Evolutionary conservation across 2,113 vertebrate species (phyloP).

Genomic region (Climacteris rufus): DNA sequence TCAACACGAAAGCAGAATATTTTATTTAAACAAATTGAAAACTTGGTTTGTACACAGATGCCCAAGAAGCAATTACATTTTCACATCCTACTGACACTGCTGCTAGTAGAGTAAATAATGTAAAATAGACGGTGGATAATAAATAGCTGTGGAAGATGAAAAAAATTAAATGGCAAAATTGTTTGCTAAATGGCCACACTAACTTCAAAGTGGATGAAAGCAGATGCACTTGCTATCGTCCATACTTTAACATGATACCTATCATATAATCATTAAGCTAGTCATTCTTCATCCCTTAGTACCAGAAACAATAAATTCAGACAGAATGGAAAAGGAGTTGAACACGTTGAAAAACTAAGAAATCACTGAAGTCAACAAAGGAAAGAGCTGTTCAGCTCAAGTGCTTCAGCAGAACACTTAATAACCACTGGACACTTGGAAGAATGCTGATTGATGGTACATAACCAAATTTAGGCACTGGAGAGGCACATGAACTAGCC

Average conservation of each 20-base stretch:
- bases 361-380: background rate
- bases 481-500: background rate
- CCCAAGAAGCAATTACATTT: background rate
- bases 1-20: background rate
- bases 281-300: background rate
- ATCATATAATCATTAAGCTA: background rate
- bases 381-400: background rate
- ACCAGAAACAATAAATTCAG: background rate
- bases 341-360: background rate
- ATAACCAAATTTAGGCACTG: background rate
- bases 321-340: background rate
- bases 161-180: background rate
- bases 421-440: background rate
- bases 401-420: background rate
- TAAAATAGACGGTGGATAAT: background rate
- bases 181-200: background rate
- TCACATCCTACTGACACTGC: background rate
- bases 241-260: background rate
- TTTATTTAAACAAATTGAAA: background rate
- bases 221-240: background rate
- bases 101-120: background rate
- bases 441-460: background rate
- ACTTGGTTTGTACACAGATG: background rate
- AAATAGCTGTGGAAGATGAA: background rate
- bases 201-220: background rate